Conservation (phyloP, 2,888 invertebrate genomes). For the Cryptosula pallasiana region DNA sequence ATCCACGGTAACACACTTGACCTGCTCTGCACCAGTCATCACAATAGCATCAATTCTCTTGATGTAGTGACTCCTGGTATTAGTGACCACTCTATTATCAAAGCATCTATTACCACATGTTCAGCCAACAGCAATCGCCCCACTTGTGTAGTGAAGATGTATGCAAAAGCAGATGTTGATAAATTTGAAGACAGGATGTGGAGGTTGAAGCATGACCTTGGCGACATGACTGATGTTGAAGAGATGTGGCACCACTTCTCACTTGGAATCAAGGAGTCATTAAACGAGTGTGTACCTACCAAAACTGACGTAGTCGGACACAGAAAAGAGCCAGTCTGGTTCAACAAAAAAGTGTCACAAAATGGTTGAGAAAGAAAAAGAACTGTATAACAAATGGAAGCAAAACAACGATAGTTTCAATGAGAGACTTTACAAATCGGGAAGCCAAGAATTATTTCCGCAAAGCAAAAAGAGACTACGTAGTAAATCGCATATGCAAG, state of each 20-base stretch:
- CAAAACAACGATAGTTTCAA: neutral
- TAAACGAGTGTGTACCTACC: neutral
- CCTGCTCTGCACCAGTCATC: neutral
- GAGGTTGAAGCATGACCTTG: neutral
- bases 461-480: neutral
- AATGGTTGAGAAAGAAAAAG: neutral
- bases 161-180: neutral
- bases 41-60: neutral
- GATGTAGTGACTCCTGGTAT: neutral
- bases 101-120: neutral
- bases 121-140: too few relatives aligned
- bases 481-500: neutral
- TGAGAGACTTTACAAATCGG: neutral
- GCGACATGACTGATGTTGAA: neutral
- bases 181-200: neutral
- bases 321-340: neutral
- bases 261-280: neutral
- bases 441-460: neutral
- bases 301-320: neutral
- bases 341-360: neutral
- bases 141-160: neutral
- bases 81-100: conserved; percentile 10
- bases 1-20: conserved; percentile 6
- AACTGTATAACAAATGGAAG: neutral
- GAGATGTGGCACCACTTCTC: conserved; percentile 10